These are phyloP conservation scores for Penelope pileata DNA, from an alignment of 2,113 vertebrate species.

Conservation along the genomic window DNA sequence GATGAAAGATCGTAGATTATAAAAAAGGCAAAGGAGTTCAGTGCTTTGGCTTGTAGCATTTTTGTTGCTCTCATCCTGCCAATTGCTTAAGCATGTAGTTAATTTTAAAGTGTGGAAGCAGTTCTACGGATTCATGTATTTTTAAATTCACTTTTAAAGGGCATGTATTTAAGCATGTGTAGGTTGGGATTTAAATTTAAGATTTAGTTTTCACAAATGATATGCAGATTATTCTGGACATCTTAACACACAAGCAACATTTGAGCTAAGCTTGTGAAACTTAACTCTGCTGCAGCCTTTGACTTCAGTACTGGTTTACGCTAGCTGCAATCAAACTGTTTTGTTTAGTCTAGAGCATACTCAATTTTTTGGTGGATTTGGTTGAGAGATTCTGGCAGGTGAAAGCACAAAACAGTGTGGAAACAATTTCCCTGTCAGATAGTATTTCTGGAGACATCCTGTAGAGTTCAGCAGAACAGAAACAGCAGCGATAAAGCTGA, in stretches of 20 bases:
- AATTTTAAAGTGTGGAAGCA: not conserved
- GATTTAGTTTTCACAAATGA: not conserved
- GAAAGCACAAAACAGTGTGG: not conserved
- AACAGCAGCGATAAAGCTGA: not conserved
- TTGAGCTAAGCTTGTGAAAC: not conserved
- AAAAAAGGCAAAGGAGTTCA: not conserved
- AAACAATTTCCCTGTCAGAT: constrained; percentile 49
- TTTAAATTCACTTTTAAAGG: not conserved
- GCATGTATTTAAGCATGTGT: not conserved
- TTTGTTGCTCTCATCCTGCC: not conserved
- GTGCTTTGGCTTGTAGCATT: not conserved
- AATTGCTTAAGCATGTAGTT: not conserved
- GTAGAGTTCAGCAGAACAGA: not conserved
- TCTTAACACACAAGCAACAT: not conserved
- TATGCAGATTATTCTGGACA: not conserved
- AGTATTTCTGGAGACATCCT: constrained; percentile 20
- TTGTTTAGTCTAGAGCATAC: not conserved
- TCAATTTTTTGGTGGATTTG: constrained; percentile 6
- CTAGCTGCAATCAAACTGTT: not conserved
- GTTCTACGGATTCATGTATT: not conserved
- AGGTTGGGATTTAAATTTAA: not conserved
- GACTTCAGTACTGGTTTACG: not conserved
- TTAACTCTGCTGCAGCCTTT: not conserved
- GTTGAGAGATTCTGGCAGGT: not conserved
- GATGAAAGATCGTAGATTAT: not conserved